A percentile compares a stretch with the other conserved stretches of the same genome.
These are phyloP conservation scores for Neocrepidodera transversa DNA, from an alignment of 2,888 invertebrate species.

Conservation along the genomic window DNA sequence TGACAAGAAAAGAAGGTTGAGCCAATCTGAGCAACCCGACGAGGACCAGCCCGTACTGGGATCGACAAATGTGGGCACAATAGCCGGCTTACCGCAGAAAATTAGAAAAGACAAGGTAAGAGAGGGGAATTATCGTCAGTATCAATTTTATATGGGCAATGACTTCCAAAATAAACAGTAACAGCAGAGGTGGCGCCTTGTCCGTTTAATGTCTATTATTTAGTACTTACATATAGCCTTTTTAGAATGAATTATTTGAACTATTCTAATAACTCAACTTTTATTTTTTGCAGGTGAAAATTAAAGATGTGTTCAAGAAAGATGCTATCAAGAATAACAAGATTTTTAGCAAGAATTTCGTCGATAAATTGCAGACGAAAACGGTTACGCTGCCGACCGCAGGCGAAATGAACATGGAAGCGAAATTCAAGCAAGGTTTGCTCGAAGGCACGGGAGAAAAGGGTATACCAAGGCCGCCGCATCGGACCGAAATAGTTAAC, in stretches of 20 bases:
- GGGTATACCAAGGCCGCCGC: conserved; percentile 53
- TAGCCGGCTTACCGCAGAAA: conserved; percentile 61
- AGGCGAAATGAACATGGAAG: conserved; percentile 63
- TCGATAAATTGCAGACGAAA: conserved; percentile 58
- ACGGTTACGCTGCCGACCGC: conserved; percentile 57
- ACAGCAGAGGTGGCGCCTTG: too few relatives aligned
- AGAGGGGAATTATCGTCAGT: too few relatives aligned
- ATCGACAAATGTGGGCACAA: conserved; percentile 75
- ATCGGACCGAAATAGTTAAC: conserved; percentile 51
- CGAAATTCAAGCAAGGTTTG: conserved; percentile 67
- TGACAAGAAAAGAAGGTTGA: conserved; percentile 71
- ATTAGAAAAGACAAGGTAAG: conserved; percentile 53
- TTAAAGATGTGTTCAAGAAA: conserved; percentile 57
- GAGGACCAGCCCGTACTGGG: conserved; percentile 62
- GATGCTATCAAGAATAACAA: conserved; percentile 61
- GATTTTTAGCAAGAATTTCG: conserved; percentile 64
- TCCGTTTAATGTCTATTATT: too few relatives aligned
- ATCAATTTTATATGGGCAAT: too few relatives aligned
- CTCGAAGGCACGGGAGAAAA: conserved; percentile 60
- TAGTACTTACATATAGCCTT: too few relatives aligned
- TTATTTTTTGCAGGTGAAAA: conserved; percentile 43
- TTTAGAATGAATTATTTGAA: too few relatives aligned
- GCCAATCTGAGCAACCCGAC: conserved; percentile 60
- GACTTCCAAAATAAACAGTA: too few relatives aligned
- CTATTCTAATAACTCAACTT: too few relatives aligned